Conservation (phyloP, 2,797 vertebrate genomes). For the Paedocypris micromegethes region DNA sequence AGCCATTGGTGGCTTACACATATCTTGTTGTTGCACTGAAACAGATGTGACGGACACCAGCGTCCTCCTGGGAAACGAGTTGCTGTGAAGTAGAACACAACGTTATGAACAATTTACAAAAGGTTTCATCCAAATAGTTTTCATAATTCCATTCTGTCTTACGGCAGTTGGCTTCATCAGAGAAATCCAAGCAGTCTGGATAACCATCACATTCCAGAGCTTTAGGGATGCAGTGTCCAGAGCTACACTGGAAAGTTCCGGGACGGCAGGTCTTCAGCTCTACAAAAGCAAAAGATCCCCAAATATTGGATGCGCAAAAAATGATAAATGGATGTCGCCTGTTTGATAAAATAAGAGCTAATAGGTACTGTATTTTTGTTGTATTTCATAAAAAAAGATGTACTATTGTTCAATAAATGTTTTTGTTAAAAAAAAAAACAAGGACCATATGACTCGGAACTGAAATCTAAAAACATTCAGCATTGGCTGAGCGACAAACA, state of each 20-base stretch:
- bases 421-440: no score
- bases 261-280: slow-evolving; percentile 88
- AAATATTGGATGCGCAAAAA: no score
- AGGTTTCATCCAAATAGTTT: background rate
- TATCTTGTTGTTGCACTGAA: slow-evolving; percentile 92
- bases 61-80: slow-evolving; percentile 92
- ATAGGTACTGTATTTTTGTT: no score
- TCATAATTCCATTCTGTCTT: slow-evolving; percentile 61
- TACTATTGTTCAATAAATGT: no score
- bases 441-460: no score
- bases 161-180: slow-evolving; percentile 88
- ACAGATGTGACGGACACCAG: slow-evolving; percentile 80
- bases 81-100: slow-evolving; percentile 57
- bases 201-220: slow-evolving; percentile 85
- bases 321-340: no score
- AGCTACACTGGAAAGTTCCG: slow-evolving; percentile 87
- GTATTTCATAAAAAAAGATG: no score
- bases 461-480: no score
- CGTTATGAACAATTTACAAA: background rate
- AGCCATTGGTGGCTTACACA: slow-evolving; percentile 86
- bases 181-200: slow-evolving; percentile 87
- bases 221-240: slow-evolving; percentile 87
- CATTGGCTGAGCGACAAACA: no score
- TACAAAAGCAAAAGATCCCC: slow-evolving; percentile 47
- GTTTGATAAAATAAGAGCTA: no score